phyloP scores from a whole-genome alignment of 2,888 invertebrate genomes.

The Lepidocyrtoides sp. region DNA sequence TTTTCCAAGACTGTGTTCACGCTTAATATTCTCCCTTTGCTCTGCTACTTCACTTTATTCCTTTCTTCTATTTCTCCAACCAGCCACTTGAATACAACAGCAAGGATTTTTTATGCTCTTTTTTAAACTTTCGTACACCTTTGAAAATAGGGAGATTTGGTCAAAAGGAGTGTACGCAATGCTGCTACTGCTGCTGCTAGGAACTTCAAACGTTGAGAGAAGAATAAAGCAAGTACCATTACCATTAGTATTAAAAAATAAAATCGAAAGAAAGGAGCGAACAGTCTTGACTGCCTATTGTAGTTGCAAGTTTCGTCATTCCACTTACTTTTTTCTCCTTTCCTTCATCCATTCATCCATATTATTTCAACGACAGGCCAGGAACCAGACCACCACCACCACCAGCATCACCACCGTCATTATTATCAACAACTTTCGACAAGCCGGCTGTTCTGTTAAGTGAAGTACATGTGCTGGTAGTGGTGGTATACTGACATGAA shows the following conservation, averaged over 20 bases:
- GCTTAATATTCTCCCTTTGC: neutral
- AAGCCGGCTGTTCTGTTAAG: neutral
- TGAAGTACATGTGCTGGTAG: neutral
- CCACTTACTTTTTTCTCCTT: constrained; percentile 6
- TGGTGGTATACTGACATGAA: too few relatives aligned
- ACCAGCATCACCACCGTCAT: neutral
- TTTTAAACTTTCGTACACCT: constrained; percentile 52
- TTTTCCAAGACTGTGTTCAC: too few relatives aligned
- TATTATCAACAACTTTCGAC: neutral
- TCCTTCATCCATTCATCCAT: constrained; percentile 34
- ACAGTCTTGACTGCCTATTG: neutral
- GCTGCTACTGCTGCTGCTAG: too few relatives aligned
- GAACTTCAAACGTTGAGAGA: too few relatives aligned
- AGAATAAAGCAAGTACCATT: neutral
- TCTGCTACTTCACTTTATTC: neutral
- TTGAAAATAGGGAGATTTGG: neutral
- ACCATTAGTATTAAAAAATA: constrained; percentile 41
- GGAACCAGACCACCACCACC: neutral
- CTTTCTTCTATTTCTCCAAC: constrained; percentile 8
- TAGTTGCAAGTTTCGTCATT: constrained; percentile 41
- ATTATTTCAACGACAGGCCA: neutral
- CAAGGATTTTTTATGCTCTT: constrained; percentile 35
- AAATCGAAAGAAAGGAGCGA: constrained; percentile 2
- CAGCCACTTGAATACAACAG: constrained; percentile 56
- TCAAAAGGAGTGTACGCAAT: too few relatives aligned